Evolutionary conservation across 1,140 invertebrate species (phyloP).

Genomic region (Hirudo medicinalis): DNA sequence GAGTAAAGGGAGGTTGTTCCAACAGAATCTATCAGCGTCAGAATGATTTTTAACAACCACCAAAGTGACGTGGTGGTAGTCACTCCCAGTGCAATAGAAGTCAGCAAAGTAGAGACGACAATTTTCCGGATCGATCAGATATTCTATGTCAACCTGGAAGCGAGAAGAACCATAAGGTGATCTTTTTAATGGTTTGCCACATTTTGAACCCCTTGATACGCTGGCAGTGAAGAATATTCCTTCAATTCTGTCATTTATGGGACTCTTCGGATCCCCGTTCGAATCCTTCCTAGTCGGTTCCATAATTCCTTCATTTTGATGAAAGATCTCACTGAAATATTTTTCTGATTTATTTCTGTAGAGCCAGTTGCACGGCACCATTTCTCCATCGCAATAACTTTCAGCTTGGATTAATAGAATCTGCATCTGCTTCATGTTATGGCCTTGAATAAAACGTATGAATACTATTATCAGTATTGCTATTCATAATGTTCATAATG

Average conservation of each 20-base stretch:
- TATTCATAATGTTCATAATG: too few relatives aligned
- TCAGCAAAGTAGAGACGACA: constrained; percentile 19
- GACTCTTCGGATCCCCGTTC: constrained; percentile 8
- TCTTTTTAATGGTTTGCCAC: background rate
- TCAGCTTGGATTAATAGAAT: background rate
- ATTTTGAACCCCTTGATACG: background rate
- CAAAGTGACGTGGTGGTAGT: constrained; percentile 19
- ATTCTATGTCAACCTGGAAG: background rate
- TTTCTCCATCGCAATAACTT: background rate
- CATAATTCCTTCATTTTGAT: background rate
- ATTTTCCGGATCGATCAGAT: background rate
- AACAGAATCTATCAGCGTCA: background rate
- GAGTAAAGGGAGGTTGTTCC: background rate
- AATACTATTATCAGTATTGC: too few relatives aligned
- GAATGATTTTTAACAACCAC: constrained; percentile 14
- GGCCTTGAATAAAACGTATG: too few relatives aligned
- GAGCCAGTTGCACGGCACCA: background rate
- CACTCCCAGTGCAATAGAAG: constrained; percentile 15
- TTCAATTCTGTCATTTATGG: constrained; percentile 13
- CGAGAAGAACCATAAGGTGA: constrained; percentile 5
- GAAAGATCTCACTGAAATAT: constrained; percentile 7
- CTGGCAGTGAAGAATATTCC: constrained; percentile 15
- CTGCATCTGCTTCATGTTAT: background rate
- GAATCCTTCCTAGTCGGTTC: constrained; percentile 4
- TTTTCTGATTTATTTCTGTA: constrained; percentile 9